These are phyloP conservation scores for Hyles vespertilio DNA, from an alignment of 1,140 invertebrate species.

Conservation along the genomic window DNA sequence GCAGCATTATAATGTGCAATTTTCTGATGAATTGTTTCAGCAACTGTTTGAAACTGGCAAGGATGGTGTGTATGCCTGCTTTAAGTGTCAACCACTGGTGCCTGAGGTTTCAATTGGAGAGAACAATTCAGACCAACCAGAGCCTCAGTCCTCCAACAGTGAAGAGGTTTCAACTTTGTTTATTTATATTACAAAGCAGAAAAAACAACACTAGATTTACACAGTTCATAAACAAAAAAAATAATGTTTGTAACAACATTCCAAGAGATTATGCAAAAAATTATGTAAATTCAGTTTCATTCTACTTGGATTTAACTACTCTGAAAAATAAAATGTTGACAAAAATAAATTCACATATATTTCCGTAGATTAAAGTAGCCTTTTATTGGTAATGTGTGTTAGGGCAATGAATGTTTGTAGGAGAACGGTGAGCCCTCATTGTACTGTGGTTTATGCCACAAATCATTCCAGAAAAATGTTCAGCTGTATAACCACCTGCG, in stretches of 20 bases:
- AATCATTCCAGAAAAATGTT: constrained; percentile 77
- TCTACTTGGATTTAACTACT: too few species aligned
- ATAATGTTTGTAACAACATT: too few species aligned
- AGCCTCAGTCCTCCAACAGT: constrained; percentile 33
- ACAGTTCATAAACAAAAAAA: too few species aligned
- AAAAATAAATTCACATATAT: neutral
- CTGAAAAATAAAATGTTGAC: too few species aligned
- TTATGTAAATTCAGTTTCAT: too few species aligned
- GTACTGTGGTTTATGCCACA: constrained; percentile 76
- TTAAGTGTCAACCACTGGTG: constrained; percentile 64
- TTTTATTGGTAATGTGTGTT: too few species aligned
- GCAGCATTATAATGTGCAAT: too few species aligned
- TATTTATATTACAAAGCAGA: neutral
- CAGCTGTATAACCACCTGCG: constrained; percentile 78
- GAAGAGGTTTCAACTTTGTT: constrained; percentile 34
- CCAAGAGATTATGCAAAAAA: too few species aligned
- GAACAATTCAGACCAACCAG: constrained; percentile 29
- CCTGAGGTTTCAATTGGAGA: constrained; percentile 62
- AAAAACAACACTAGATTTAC: too few species aligned
- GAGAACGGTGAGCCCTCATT: constrained; percentile 31
- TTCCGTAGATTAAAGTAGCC: neutral
- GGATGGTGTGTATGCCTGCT: constrained; percentile 63
- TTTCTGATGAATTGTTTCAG: constrained; percentile 30
- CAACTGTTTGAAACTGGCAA: constrained; percentile 67
- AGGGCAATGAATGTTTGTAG: constrained; percentile 22